Evolutionary conservation across 64 coral and sea anemone genomes (phyloP), one percentile per base, ranked within the genome.

Genomic region (Stichodactyla mertensii): DNA sequence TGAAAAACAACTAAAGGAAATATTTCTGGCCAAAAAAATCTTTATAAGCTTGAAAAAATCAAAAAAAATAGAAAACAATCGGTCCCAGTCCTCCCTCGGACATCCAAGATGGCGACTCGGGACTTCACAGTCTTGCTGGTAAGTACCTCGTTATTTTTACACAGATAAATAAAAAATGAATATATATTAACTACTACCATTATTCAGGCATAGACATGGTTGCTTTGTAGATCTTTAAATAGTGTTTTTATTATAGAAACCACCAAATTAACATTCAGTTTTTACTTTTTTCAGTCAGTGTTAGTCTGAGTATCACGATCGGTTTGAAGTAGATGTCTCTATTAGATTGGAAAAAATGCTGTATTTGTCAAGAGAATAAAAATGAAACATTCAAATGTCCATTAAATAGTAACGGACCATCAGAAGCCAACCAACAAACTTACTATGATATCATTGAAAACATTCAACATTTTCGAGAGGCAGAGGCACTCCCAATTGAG

Each of bases 341-440:
- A 82, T 82, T 92, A 12, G 86, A 86, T 81, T 92, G 91, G 86
- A 85, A 88, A 55, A 86, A 88, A 27, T 88, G 91, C 61, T 31
- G 84, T 4, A 92, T 92, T 52, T 92, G 91, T n/a, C 91, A 92
- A 52, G 55, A 85, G 51, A 4, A 58, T 19, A 92, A 58, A 16
- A 87, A 69, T 7, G 90, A 92, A 58, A 22, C 64, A 66, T 54
- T 92, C 7, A 88, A 79, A 77, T 92, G 91, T 84, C 86, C 91
- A 9, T 59, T 92, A n/a, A 92, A 88, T 28, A 61, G 86, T 26
- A 10, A 92, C 80, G 82, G 91, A 11, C 20, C 54, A 31, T 24
- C 66, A n/a, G 86, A 92, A 88, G 16, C 6, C 22, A 88, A 92
- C 52, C 24, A 18, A 7, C 20, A 85, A 80, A 10, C 26, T 9